These are phyloP conservation scores for Drosophila carrolli DNA, from an alignment of 1,140 invertebrate genomes.

Conservation along the genomic window DNA sequence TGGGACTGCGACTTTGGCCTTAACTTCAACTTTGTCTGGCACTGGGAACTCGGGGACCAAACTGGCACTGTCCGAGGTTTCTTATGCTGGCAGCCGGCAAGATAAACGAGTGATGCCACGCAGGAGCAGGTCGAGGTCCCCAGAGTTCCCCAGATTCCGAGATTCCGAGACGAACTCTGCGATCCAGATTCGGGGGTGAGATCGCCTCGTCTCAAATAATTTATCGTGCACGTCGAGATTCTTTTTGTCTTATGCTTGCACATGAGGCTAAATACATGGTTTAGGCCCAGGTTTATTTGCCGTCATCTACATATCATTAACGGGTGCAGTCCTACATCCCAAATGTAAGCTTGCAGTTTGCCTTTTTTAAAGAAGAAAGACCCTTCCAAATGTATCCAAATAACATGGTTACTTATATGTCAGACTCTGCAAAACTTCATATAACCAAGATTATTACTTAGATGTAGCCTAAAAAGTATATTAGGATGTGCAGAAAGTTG, in stretches of 20 bases:
- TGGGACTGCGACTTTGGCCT: conserved; percentile 31
- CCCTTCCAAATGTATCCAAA: neutral
- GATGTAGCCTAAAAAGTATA: too few species aligned
- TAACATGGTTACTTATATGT: too few species aligned
- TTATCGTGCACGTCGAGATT: conserved; percentile 59
- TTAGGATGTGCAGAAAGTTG: too few species aligned
- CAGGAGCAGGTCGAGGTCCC: conserved; percentile 62
- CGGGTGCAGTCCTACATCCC: conserved; percentile 3
- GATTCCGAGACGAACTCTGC: conserved; percentile 37
- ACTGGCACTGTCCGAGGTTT: conserved; percentile 40
- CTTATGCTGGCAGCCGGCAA: conserved; percentile 61
- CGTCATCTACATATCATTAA: conserved; percentile 52
- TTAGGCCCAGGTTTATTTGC: conserved; percentile 15
- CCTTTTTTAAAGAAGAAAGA: too few species aligned
- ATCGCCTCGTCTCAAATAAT: conserved; percentile 66
- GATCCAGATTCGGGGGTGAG: conserved; percentile 71
- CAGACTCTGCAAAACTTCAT: too few species aligned
- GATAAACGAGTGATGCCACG: conserved; percentile 65
- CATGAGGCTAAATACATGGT: conserved; percentile 25
- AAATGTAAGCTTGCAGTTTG: conserved; percentile 5
- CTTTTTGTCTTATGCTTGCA: conserved; percentile 21
- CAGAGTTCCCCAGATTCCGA: conserved; percentile 34
- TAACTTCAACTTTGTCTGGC: conserved; percentile 14
- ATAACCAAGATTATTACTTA: too few species aligned
- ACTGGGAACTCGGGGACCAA: conserved; percentile 13